Base-by-base conservation (phyloP, 2,888 invertebrate genomes). In the Heliconius charithonia region DNA sequence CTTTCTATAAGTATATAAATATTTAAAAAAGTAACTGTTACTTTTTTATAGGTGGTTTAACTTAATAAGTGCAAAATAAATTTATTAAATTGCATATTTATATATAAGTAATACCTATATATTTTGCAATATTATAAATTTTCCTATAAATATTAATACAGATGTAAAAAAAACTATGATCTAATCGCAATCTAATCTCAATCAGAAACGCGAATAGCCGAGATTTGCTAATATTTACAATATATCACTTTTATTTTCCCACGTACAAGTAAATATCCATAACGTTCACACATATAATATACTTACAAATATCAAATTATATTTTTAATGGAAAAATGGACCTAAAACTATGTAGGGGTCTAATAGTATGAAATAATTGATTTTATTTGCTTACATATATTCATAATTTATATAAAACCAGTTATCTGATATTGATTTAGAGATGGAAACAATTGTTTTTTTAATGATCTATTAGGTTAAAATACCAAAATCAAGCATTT, bases 151-250 rank as follows among this genome's bases (percentile, higher is more conserved):
- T 22, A 73, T 41, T 67, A 25, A 75, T 51, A 41, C 12, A 74
- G 27, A 62, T 59, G 37, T 79, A 79, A 69, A 62, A 51, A 56
- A 27, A 32, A 29, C 25, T 13, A 9, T n/a, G 67, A 79, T 79
- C 69, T 79, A 63, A 79, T 79, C 79, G 25, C 29, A 70, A 79
- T 79, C 79, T 79, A 70, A 79, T 79, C 79, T 63, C 4, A n/a
- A 62, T 70, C 69, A 71, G 73, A 65, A 69, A 63, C 27, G 51
- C 74, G 63, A 69, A 77, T 77, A 74, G 79, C 74, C 16, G 63
- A 69, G 32, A 77, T 74, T 75, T 79, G 16, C 27, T 27, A 73
- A 25, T 76, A 67, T 37, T 76, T 2, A 74, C 69, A n/a, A 25
- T 45, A 59, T 41, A 51, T 37, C 1, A 66, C 22, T 65, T 67